Evolutionary conservation across 2,113 vertebrate genomes (phyloP).

Genomic region (Phrynocephalus versicolor): DNA sequence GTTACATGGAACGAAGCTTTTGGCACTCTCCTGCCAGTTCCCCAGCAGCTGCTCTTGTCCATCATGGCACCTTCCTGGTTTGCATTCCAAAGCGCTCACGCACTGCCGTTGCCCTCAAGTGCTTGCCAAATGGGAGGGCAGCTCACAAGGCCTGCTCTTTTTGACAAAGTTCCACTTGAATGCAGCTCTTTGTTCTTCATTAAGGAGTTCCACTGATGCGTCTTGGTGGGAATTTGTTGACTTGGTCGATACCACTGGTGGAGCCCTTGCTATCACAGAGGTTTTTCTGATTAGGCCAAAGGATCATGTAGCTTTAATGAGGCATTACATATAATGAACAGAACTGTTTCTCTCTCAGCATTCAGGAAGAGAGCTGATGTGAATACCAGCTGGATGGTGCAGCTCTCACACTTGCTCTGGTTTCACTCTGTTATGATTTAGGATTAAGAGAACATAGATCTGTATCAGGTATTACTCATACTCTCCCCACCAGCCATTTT

Average conservation of each 20-base stretch:
- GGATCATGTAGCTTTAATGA: background rate
- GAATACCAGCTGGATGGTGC: constrained; percentile 48
- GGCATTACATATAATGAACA: background rate
- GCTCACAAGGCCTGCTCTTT: background rate
- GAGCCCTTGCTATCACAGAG: background rate
- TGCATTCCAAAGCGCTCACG: constrained; percentile 1
- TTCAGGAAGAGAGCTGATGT: constrained; percentile 28
- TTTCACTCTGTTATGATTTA: constrained; percentile 58
- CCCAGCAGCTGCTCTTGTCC: constrained; percentile 39
- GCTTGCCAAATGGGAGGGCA: background rate
- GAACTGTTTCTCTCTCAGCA: background rate
- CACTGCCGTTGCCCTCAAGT: background rate
- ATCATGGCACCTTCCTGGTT: constrained; percentile 5
- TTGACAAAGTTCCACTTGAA: constrained; percentile 2
- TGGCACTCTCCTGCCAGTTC: background rate
- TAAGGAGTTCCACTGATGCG: constrained; percentile 3
- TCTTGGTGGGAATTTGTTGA: background rate
- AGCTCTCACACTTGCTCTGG: constrained; percentile 43
- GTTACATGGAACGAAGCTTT: background rate
- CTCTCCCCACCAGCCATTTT: background rate
- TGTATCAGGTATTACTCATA: constrained; percentile 28
- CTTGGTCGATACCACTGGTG: background rate
- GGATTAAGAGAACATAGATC: constrained; percentile 52
- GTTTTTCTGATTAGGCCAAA: constrained; percentile 1
- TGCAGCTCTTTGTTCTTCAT: constrained; percentile 15